These are phyloP conservation scores for Uria aalge DNA, from an alignment of 2,113 vertebrate species.

Conservation along the genomic window DNA sequence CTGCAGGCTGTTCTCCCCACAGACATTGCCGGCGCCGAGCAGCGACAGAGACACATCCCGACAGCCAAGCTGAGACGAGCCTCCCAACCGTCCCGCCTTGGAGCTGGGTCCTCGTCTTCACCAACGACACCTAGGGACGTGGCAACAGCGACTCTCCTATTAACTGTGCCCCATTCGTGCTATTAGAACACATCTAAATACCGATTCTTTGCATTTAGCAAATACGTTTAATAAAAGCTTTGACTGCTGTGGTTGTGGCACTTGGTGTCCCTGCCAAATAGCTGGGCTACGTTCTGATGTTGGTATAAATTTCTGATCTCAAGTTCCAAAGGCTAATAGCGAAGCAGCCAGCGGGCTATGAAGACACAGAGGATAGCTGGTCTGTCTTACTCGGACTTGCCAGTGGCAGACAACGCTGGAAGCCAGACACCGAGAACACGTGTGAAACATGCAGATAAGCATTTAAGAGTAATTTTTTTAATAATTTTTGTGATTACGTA, in stretches of 20 bases:
- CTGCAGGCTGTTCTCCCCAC: neutral
- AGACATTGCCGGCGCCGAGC: fast-evolving
- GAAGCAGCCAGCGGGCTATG: neutral
- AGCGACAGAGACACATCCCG: no score
- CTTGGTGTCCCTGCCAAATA: neutral
- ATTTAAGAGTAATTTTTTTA: neutral
- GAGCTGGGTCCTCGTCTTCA: neutral
- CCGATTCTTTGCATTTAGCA: neutral
- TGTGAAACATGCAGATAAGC: neutral
- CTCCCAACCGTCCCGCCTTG: neutral
- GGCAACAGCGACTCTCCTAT: neutral
- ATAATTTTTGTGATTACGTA: neutral
- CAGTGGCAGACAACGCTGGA: neutral
- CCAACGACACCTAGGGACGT: neutral
- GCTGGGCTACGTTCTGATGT: neutral
- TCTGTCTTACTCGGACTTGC: neutral
- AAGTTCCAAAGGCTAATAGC: neutral
- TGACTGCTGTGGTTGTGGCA: neutral
- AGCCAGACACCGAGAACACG: neutral
- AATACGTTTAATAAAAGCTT: neutral
- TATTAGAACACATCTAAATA: neutral
- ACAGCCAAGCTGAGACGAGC: neutral
- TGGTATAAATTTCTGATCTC: neutral
- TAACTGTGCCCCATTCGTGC: no score
- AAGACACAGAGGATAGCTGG: neutral